Evolutionary conservation across 2,797 vertebrate genomes (phyloP), one percentile per base, ranked within the genome.

Genomic region (Stomatorhinus walkeri): DNA sequence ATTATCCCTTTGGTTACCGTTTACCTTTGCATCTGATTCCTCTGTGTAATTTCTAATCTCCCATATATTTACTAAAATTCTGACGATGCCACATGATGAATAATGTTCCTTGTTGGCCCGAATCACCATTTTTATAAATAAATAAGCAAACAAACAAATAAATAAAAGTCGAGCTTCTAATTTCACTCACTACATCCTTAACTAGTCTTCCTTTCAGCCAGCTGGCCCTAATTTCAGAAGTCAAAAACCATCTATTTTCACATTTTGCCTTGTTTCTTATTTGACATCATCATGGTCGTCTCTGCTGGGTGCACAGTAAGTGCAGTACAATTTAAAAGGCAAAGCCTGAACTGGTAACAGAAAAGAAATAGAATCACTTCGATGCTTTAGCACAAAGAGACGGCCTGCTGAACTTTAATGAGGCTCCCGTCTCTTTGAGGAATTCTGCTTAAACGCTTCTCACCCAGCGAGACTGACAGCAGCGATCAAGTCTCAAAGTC

Each of bases 401-500:
- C 7, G 22, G n/a, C 84, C 28, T 32, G 24, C 16, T 19, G 49
- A 40, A 54, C 52, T 87, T 85, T 14, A 85, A 28, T 56, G n/a
- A 87, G 14, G 28, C 52, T 59, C 51, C 28, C 52, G 19, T 28
- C 19, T 36, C 76, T 19, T 48, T n/a, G 36, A 24, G 49, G 9
- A 84, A 83, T 51, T 83, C 87, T 54, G 12, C 48, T 88, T 88
- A 36, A 86, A 85, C 36, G 59, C 19, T 36, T 86, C 83, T 19
- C n/a, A 7, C 46, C 48, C 46, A 54, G 48, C 2, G 84, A 28
- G n/a, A 85, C 46, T 22, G 40, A 68, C 22, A 68, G 40, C 12
- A 36, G 46, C 85, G 87, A 88, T 89, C 40, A n/a, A 46, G 86
- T 92, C 88, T 87, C 72, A 46, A 88, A 92, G 87, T 89, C 72